phyloP scores from a whole-genome alignment of 2,797 vertebrate species.

The Fratercula arctica region DNA sequence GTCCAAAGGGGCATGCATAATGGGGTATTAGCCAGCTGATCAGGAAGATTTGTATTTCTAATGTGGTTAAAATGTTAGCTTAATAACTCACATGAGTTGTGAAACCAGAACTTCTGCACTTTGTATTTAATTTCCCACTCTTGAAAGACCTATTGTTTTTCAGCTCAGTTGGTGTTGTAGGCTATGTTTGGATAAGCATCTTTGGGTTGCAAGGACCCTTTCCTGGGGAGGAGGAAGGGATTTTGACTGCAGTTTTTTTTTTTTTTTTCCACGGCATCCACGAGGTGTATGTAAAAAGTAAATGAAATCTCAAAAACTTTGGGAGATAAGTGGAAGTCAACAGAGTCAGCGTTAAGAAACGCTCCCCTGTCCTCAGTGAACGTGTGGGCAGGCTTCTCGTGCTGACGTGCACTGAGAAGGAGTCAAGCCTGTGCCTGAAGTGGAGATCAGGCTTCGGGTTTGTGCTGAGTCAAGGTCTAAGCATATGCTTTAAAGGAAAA shows the following conservation, averaged over 20 bases:
- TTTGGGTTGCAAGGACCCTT: neutral
- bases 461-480: neutral
- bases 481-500: rapidly evolving
- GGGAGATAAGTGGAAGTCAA: neutral
- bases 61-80: neutral
- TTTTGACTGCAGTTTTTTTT: neutral
- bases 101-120: neutral
- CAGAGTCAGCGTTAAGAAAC: neutral
- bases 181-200: neutral
- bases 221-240: neutral
- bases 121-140: neutral
- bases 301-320: neutral
- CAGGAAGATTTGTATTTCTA: neutral
- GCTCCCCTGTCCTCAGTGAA: neutral
- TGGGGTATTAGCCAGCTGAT: neutral
- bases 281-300: rapidly evolving
- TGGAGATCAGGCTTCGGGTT: rapidly evolving
- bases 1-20: neutral
- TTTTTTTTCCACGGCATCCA: neutral
- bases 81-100: neutral
- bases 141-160: neutral
- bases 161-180: too few relatives aligned
- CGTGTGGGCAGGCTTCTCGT: too few relatives aligned
- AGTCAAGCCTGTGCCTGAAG: neutral
- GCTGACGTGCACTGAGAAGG: rapidly evolving